Evolutionary conservation across 2,113 vertebrate genomes (phyloP), one percentile per base, ranked within the genome.

Genomic region (Cisticola juncidis): DNA sequence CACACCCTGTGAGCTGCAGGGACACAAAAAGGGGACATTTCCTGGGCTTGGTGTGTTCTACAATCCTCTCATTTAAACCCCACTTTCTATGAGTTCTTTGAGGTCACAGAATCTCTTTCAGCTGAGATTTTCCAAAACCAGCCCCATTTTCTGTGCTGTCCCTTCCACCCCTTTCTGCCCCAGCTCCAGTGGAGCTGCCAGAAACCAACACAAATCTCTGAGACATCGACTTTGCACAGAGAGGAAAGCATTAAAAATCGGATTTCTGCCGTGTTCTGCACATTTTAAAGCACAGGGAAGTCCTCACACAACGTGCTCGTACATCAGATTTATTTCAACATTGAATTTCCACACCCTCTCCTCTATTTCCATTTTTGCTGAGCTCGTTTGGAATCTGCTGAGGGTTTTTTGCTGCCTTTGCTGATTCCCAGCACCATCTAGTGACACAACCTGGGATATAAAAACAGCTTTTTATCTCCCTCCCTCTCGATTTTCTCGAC

Each of bases 361-460:
- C 18, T 6, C 2, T 6, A 2, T 19, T 25, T 17, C 33, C 15
- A 21, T 48, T 45, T 8, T 5, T 24, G 20, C 69, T 45, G 38
- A 35, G 19, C 14, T 23, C 8, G 6, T 14, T 4, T 15, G 57
- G 22, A 2, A 11, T 1, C 36, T 2, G 7, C 3, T 8, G 25
- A 2, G 12, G 2, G 4, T 22, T 33, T 51, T 50, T 65, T 36
- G 14, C 45, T 1, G 4, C 13, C 36, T 24, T 31, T 36, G 1
- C 79, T 83, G 51, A 42, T 36, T 81, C 71, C 70, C 88, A 96
- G 42, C 89, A 66, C 93, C 96, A 96, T 82, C 97, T 96, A 84
- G 76, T 73, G 96, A 77, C 64, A 42, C 12, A 22, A 12, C 17
- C 24, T 1, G 58, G 78, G 29, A 74, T 42, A 26, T 0, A 45